Evolutionary conservation across 2,888 invertebrate genomes (phyloP).

Genomic region (Phania funesta): DNA sequence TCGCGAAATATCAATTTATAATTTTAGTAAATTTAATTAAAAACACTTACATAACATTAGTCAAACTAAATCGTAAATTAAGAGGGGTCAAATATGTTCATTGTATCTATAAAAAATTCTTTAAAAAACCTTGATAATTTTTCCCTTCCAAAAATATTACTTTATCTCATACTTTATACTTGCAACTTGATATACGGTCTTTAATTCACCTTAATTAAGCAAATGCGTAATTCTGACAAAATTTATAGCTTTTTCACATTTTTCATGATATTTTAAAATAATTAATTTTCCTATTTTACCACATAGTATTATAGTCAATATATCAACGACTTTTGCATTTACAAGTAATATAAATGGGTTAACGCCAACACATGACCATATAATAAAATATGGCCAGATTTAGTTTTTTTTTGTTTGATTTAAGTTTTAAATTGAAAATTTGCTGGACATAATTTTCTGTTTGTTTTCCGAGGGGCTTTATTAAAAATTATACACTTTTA

Average conservation of each 20-base stretch:
- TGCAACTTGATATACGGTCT: background rate
- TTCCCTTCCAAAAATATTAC: background rate
- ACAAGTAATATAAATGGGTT: constrained; percentile 49
- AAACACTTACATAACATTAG: background rate
- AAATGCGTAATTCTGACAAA: background rate
- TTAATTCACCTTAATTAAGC: background rate
- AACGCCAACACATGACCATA: constrained; percentile 34
- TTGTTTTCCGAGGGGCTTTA: background rate
- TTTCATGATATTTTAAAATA: constrained; percentile 25
- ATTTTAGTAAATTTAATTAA: constrained; percentile 2
- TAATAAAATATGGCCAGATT: constrained; percentile 23
- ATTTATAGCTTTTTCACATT: constrained; percentile 22
- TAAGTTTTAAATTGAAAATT: constrained; percentile 3
- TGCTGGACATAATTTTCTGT: background rate
- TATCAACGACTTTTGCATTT: constrained; percentile 36
- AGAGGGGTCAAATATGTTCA: background rate
- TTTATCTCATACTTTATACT: background rate
- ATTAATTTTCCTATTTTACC: constrained; percentile 45
- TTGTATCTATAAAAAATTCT: background rate
- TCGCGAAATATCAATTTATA: too few relatives aligned
- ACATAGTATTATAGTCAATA: constrained; percentile 42
- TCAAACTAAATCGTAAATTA: background rate
- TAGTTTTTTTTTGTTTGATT: constrained; percentile 4
- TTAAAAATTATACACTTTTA: constrained; percentile 18
- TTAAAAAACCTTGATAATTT: background rate